A percentile compares a stretch with the other conserved stretches of the same genome.
Evolutionary conservation across 2,113 vertebrate species (phyloP).

Genomic region (Engraulis encrasicolus): DNA sequence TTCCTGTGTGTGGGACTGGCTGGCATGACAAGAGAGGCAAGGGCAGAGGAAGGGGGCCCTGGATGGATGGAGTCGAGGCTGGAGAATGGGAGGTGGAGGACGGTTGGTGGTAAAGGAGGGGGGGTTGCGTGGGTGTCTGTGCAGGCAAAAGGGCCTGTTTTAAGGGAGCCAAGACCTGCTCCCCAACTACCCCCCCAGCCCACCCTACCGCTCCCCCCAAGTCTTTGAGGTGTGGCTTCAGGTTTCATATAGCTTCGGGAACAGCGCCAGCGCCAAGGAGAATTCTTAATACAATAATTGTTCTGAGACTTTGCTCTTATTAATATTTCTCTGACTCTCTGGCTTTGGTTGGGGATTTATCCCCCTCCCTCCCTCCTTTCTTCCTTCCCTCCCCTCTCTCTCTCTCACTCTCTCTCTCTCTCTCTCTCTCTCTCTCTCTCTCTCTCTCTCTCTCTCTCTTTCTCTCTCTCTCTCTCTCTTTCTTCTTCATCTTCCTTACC

Average conservation of each 20-base stretch:
- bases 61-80: background rate
- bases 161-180: constrained; percentile 56
- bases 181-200: too few relatives aligned
- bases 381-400: too few relatives aligned
- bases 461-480: constrained; percentile 27
- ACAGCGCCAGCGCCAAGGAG: constrained; percentile 66
- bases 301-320: constrained; percentile 72
- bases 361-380: constrained; percentile 23
- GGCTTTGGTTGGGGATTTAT: constrained; percentile 1
- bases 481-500: constrained; percentile 32
- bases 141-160: constrained; percentile 26
- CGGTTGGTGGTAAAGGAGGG: constrained; percentile 36
- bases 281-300: constrained; percentile 79
- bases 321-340: constrained; percentile 71
- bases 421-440: constrained; percentile 23
- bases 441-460: constrained; percentile 46
- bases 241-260: constrained; percentile 70
- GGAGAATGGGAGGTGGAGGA: constrained; percentile 27
- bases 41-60: background rate
- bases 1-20: background rate
- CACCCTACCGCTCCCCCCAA: too few relatives aligned
- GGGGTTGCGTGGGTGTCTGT: background rate
- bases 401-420: constrained; percentile 36
- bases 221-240: constrained; percentile 61
- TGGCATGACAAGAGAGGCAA: background rate